Evolutionary conservation across 1,140 invertebrate species (phyloP), one percentile per base, ranked within the genome.

Genomic region (Tetraneura akinire): DNA sequence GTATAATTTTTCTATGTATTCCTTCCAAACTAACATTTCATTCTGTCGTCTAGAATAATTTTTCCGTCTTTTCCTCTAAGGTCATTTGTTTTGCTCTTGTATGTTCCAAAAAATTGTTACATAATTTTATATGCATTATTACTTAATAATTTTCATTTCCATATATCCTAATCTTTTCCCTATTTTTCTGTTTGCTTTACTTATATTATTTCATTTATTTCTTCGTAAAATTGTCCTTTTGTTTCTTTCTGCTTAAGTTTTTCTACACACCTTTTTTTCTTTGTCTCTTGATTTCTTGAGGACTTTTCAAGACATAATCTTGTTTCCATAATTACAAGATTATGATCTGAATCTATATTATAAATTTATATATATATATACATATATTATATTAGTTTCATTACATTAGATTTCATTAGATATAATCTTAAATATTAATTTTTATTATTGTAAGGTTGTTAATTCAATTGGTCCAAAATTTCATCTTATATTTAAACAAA

Each of bases 1-100:
- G 49, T 64, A 66, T 37, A 81, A 70, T 1, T 81, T 81, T 66
- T 80, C 8, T 45, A 82, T 81, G 49, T 82, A 82, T 51, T 80
- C 81, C 81, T 47, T 26, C 68, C 81, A 74, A 80, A 64, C 73
- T 64, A 32, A 26, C 8, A 21, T 55, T 37, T 51, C 51, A 80
- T 37, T 68, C 55, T 18, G 49, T 29, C 49, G 5, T 32, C 42
- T 21, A 21, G 32, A 49, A 26, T 9, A 18, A 55, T 55, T 1
- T 47, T 47, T 47, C 45, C 13, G 11, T 47, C 45, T 55, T 10
- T 21, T 4, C 18, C 53, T 55, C 53, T 55, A 55, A 55, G 53
- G 2, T 64, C 64, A 6, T 80, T 21, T 16, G 60, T 32, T 45
- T 62, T 42, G 3, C 47, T 60, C 47, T 49, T 80, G 21, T 66